Evolutionary conservation across 2,797 vertebrate genomes (phyloP), one percentile per base, ranked within the genome.

Genomic region (Hyperoplus immaculatus): DNA sequence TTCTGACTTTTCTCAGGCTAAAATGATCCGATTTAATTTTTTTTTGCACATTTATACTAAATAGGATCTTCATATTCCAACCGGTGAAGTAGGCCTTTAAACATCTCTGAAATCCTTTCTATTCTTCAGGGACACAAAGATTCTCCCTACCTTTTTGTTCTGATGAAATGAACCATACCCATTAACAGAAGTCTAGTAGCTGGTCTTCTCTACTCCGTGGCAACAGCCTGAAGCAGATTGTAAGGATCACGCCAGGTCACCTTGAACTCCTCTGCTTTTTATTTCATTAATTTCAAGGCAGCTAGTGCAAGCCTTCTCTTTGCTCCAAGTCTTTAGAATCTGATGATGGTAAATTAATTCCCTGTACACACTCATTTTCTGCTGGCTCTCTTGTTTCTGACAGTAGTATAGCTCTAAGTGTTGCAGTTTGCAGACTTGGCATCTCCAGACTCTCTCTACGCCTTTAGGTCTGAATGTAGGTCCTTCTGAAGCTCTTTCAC

Each of bases 241-340:
- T 70, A 18, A 51, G 84, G 80, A 88, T 91, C 82, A 86, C 88
- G 75, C 57, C 77, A 60, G 69, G 75, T 67, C 72, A 70, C 42
- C 63, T 59, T 6, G 7, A 59, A 47, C 50, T 76, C 62, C 59
- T 69, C 69, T 39, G 15, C 5, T 50, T 69, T 74, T 85, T 81
- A 80, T 87, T 89, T 82, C 7, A 70, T 86, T 87, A 79, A 89
- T 88, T 92, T 85, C 53, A 77, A 84, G 63, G 78, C 82, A 82
- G 69, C 65, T 63, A 75, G 58, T 41, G 51, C 36, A 59, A 84
- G 73, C 74, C 55, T 83, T 36, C 71, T 67, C 51, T 82, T 51
- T 39, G 7, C 64, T 82, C 51, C 0, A 6, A 80, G 59, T 75
- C 45, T 39, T 60, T 0, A 4, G 68, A 78, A 82, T 66, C 69